Percentiles rank a stretch among this genome's conserved stretches.
phyloP scores from a whole-genome alignment of 2,113 vertebrate genomes.

The Sus scrofa region T2T-Sscrofa CM000823.6:44603501-44604000 shows the following conservation, averaged over 20 bases:
- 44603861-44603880: slow-evolving; percentile 72
- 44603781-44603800: slow-evolving; percentile 75
- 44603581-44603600: not conserved
- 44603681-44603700: slow-evolving; percentile 70
- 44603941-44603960: no score
- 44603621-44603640: not conserved
- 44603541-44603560: rapidly evolving
- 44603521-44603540: not conserved
- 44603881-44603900: rapidly evolving
- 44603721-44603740: slow-evolving; percentile 62
- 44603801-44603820: slow-evolving; percentile 85
- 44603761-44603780: slow-evolving; percentile 78
- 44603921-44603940: not conserved
- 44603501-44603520: not conserved
- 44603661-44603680: slow-evolving; percentile 81
- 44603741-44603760: slow-evolving; percentile 78
- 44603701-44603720: slow-evolving; percentile 25
- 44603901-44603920: not conserved
- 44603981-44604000: not conserved
- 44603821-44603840: slow-evolving; percentile 85
- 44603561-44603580: not conserved
- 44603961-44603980: no score
- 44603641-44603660: not conserved
- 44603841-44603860: slow-evolving; percentile 80
- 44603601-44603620: not conserved